Base-by-base conservation (phyloP, 2,113 vertebrate genomes). In the Nannospalax galili region DNA sequence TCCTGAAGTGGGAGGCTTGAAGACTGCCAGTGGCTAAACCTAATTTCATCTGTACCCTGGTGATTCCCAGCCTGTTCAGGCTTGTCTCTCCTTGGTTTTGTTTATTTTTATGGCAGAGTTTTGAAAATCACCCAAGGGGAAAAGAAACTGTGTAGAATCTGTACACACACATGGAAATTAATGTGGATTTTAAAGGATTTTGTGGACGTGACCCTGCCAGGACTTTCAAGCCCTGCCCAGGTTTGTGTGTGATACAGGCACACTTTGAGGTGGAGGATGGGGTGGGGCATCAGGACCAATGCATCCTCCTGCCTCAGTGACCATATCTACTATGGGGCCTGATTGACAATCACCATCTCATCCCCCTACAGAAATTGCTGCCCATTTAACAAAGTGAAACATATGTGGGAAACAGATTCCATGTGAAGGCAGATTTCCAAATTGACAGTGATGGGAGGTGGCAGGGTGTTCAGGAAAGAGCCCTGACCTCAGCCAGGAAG, bases 41-140 rank as follows among this genome's bases (percentile, higher is more conserved):
- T 81, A 77, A 90, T 92, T 88, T 93, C 60, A 30, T 93, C 91
- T 72, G 85, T 64, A 72, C 64, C 84, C 92, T 11, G 14, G 90
- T 67, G 90, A 92, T 89, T 82, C 80, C 86, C 92, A 82, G 82
- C 88, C 78, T 95, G 95, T 62, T 35, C 90, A 77, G 67, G 88
- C 95, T 96, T 96, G 95, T 93, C 92, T 35, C 52, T 96, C 89
- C 79, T 92, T 88, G 86, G 56, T 92, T 94, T 85, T 93, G 73
- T 96, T 96, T 96, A 72, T 85, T 97, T 91, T 92, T 85, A 89
- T 91, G 74, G n/a, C 85, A 84, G 93, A 96, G 84, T 96, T 96
- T 92, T 93, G 73, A 96, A 97, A 96, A 93, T 95, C 92, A 94
- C 80, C 87, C 84, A 88, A 84, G 69, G 69, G 79, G 56, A 22